Evolutionary conservation across 2,797 vertebrate genomes (phyloP).

Genomic region (Diceros bicornis): DNA sequence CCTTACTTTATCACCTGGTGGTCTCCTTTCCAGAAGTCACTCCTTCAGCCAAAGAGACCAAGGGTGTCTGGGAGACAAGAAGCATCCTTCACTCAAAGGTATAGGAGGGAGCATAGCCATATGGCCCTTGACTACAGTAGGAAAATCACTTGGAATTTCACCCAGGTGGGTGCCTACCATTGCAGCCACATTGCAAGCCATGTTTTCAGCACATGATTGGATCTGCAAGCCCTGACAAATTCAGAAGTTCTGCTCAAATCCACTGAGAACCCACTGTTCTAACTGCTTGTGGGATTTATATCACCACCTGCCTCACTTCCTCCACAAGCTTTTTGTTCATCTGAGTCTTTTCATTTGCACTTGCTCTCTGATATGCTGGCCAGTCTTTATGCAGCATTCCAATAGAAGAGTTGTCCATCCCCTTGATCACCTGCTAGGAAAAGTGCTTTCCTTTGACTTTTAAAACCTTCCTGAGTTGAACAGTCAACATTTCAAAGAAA

Average conservation of each 20-base stretch:
- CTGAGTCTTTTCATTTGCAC: not conserved
- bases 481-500: not conserved
- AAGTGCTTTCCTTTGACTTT: slow-evolving; percentile 20
- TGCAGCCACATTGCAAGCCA: not conserved
- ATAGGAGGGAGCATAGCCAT: not conserved
- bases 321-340: not conserved
- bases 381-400: not conserved
- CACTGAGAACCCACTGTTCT: not conserved
- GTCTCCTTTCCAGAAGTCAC: not conserved
- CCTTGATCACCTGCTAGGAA: not conserved
- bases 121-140: not conserved
- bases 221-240: not conserved
- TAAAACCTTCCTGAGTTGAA: not conserved
- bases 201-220: not conserved
- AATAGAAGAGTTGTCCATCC: not conserved
- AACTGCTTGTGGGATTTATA: not conserved
- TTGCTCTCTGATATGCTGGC: not conserved
- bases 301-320: not conserved
- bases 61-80: not conserved
- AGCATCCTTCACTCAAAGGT: not conserved
- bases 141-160: not conserved
- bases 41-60: not conserved
- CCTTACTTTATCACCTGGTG: not conserved
- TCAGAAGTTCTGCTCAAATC: not conserved
- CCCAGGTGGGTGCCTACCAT: not conserved